A percentile compares a stretch with the other conserved stretches of the same genome.
phyloP scores from a whole-genome alignment of 53 echinoderm and acorn worm species.

The Zoroaster sp. region DNA sequence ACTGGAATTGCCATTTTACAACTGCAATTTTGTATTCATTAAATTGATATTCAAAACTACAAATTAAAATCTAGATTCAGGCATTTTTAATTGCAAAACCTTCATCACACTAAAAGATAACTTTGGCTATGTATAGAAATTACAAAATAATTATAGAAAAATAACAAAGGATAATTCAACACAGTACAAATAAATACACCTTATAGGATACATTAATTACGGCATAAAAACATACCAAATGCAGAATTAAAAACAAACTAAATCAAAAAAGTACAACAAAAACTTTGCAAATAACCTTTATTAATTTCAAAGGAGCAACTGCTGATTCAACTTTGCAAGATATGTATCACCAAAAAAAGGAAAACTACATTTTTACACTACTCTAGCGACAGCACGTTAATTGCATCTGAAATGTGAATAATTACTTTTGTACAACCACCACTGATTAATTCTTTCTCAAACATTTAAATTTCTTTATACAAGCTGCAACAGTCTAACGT shows the following conservation, averaged over 20 bases:
- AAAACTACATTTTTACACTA: neutral
- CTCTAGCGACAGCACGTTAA: slow-evolving; percentile 25
- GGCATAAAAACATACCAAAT: slow-evolving; percentile 17
- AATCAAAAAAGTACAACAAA: neutral
- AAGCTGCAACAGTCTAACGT: neutral
- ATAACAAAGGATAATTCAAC: slow-evolving; percentile 45
- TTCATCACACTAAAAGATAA: slow-evolving; percentile 43
- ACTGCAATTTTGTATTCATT: slow-evolving; percentile 48
- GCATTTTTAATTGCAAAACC: slow-evolving; percentile 28
- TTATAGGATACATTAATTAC: neutral
- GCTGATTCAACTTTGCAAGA: neutral
- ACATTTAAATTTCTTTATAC: neutral
- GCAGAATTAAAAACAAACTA: slow-evolving; percentile 12
- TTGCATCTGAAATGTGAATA: slow-evolving; percentile 46
- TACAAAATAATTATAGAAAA: slow-evolving; percentile 60
- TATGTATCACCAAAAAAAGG: neutral
- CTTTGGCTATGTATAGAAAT: slow-evolving; percentile 62
- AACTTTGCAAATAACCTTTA: neutral
- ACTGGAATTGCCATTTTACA: slow-evolving; percentile 4
- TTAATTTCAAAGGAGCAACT: slow-evolving; percentile 5
- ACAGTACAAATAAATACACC: slow-evolving; percentile 50
- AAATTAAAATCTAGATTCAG: slow-evolving; percentile 27
- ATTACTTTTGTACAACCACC: slow-evolving; percentile 38
- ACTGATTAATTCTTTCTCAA: neutral
- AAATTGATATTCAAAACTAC: slow-evolving; percentile 6